Conservation (phyloP, 2,888 invertebrate genomes). For the Steinernema scapterisci region DNA sequence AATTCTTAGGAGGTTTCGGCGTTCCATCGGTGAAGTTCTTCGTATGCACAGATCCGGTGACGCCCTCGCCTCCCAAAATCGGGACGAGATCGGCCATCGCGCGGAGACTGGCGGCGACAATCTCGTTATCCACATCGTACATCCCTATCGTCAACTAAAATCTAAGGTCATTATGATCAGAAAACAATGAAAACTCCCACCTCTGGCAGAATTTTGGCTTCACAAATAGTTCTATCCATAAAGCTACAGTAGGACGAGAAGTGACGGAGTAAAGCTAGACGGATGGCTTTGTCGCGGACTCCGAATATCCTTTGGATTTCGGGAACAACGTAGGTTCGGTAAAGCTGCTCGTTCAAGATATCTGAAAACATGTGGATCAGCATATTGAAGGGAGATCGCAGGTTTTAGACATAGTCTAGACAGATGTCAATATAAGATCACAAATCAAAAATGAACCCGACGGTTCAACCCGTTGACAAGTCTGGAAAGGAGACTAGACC, state of each 20-base stretch:
- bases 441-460: too few relatives aligned
- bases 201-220: conserved; percentile 82
- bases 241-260: conserved; percentile 79
- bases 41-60: conserved; percentile 79
- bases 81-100: conserved; percentile 84
- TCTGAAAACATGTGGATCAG: neutral
- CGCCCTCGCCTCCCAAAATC: conserved; percentile 81
- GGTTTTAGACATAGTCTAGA: too few relatives aligned
- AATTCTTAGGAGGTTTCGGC: conserved; percentile 72
- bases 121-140: conserved; percentile 81
- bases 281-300: conserved; percentile 82
- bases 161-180: neutral
- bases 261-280: conserved; percentile 79
- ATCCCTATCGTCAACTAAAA: conserved; percentile 80
- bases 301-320: conserved; percentile 76
- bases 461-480: too few relatives aligned
- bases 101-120: conserved; percentile 81
- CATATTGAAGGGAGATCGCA: neutral
- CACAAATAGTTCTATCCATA: conserved; percentile 79
- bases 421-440: neutral
- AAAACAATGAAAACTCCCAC: conserved; percentile 69
- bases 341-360: conserved; percentile 74
- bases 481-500: too few relatives aligned
- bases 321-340: conserved; percentile 78
- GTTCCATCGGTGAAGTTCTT: conserved; percentile 84